A percentile compares a stretch with the other conserved stretches of the same genome.
Conservation (phyloP, 2,888 invertebrate genomes). For the Laspeyria flexula region DNA sequence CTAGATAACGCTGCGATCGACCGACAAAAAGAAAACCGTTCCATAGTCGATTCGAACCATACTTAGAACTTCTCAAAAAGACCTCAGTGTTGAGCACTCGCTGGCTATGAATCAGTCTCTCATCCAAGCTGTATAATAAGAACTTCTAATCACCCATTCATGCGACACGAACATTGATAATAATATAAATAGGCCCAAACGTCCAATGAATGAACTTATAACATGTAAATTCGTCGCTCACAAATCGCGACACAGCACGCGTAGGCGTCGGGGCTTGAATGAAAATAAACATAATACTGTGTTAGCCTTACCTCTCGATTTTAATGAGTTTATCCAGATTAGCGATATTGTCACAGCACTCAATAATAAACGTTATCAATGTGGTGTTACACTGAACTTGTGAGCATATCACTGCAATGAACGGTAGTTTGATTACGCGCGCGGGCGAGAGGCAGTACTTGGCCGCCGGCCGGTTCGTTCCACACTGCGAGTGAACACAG, state of each 20-base stretch:
- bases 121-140: conserved; percentile 55
- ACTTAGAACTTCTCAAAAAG: conserved; percentile 45
- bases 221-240: conserved; percentile 84
- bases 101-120: conserved; percentile 60
- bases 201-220: conserved; percentile 82
- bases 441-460: conserved; percentile 52
- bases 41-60: conserved; percentile 43
- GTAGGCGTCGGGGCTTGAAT: conserved; percentile 80
- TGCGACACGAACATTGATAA: conserved; percentile 75
- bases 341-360: conserved; percentile 74
- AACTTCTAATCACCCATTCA: conserved; percentile 76
- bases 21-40: conserved; percentile 55
- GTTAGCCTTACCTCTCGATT: conserved; percentile 77
- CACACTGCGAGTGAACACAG: conserved; percentile 61
- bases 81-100: conserved; percentile 25
- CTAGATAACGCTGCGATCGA: conserved; percentile 72
- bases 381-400: conserved; percentile 69
- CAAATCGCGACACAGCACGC: conserved; percentile 82
- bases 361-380: conserved; percentile 58
- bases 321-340: conserved; percentile 83
- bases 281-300: conserved; percentile 75
- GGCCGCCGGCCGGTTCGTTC: conserved; percentile 63
- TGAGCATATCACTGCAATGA: conserved; percentile 71
- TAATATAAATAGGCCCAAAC: conserved; percentile 78
- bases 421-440: conserved; percentile 51